These are phyloP conservation scores for Rhinogobius similis DNA, from an alignment of 2,113 vertebrate species.

Conservation along the genomic window DNA sequence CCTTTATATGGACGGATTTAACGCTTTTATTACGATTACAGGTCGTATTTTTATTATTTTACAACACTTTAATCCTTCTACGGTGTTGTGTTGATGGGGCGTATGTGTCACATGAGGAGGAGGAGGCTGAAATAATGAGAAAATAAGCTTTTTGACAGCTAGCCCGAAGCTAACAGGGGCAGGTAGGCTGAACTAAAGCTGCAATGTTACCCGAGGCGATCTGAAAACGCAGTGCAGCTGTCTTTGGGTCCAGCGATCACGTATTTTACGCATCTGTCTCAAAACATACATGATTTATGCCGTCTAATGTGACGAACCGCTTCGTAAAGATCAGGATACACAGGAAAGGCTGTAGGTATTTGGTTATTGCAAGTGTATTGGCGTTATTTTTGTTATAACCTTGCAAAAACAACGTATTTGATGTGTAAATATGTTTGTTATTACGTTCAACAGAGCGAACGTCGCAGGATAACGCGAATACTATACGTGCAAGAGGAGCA, in stretches of 20 bases:
- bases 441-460: constrained; percentile 26
- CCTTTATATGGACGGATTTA: neutral
- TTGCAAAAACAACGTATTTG: constrained; percentile 2
- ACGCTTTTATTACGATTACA: neutral
- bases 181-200: constrained; percentile 33
- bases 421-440: constrained; percentile 12
- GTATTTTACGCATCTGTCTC: neutral
- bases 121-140: constrained; percentile 29
- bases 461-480: constrained; percentile 7
- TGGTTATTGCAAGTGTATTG: neutral
- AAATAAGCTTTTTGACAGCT: constrained; percentile 61
- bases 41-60: neutral
- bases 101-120: constrained; percentile 61
- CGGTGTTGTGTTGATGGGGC: constrained; percentile 20
- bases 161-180: constrained; percentile 44
- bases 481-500: constrained; percentile 5
- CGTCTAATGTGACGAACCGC: constrained; percentile 9
- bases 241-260: neutral
- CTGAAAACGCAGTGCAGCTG: neutral
- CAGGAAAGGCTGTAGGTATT: constrained; percentile 7
- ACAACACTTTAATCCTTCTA: neutral
- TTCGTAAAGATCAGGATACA: constrained; percentile 41
- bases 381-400: constrained; percentile 8
- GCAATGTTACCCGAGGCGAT: constrained; percentile 1
- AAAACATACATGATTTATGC: constrained; percentile 15